Evolutionary conservation across 2,888 invertebrate species (phyloP).

Genomic region (Cosmorhoe ocellata): DNA sequence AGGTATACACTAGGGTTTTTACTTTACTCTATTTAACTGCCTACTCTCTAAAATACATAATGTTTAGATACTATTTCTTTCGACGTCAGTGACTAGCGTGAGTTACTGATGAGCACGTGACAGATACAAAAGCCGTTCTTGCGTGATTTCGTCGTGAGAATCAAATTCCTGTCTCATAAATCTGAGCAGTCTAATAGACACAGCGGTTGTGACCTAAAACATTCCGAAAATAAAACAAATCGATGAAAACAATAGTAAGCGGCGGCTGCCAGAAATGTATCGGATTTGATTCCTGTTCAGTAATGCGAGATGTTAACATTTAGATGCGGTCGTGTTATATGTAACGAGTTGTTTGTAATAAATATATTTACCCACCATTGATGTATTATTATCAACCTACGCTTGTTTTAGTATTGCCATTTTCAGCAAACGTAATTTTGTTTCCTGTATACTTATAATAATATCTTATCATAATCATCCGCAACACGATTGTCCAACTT

Average conservation of each 20-base stretch:
- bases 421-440: too few species aligned
- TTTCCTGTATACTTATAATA: too few species aligned
- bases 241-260: conserved; percentile 65
- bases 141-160: conserved; percentile 7
- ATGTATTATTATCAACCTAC: too few species aligned
- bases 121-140: conserved; percentile 4
- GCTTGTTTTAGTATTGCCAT: too few species aligned
- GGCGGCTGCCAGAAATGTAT: conserved; percentile 66
- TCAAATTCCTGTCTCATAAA: conserved; percentile 19
- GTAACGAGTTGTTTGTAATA: not conserved
- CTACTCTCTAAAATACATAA: too few species aligned
- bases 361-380: too few species aligned
- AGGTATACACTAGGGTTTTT: too few species aligned
- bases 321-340: conserved; percentile 6
- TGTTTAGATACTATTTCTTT: not conserved
- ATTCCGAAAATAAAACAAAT: conserved; percentile 45
- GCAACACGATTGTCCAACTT: too few species aligned
- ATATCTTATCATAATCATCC: too few species aligned
- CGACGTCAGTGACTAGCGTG: not conserved
- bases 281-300: conserved; percentile 43
- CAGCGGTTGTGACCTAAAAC: conserved; percentile 29
- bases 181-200: conserved; percentile 11
- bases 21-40: too few species aligned
- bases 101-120: conserved; percentile 1
- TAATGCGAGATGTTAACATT: conserved; percentile 35